Evolutionary conservation across 2,113 vertebrate species (phyloP), one percentile per base, ranked within the genome.

Genomic region (Phalacrocorax brasilianus): DNA sequence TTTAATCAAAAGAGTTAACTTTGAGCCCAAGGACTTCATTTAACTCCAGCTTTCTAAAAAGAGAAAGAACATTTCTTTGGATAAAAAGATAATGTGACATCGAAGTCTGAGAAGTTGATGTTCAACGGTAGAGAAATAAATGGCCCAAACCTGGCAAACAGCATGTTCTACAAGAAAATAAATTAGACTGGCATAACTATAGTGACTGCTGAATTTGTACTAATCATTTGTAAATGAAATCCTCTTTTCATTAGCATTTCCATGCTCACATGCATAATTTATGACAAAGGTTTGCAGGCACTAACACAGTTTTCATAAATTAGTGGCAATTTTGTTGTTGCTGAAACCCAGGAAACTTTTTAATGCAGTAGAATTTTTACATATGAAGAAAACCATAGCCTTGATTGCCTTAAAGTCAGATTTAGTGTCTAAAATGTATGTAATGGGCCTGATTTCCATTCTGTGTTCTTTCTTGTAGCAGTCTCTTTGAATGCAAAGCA

Each of bases 181-280:
- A 97, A 97, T 97, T 71, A 95, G 86, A 65, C 47, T 49, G 80
- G 56, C 90, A 66, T 56, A 91, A 91, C 73, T 86, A 22, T 89
- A 62, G 88, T 83, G 88, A 85, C 67, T 97, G 93, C 90, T 95
- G 95, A 97, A 97, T 97, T 97, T 97, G 82, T 95, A 92, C 81
- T 96, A 95, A 97, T 97, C 93, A 92, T 94, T 97, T 93, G 83
- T 92, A 95, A 97, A 97, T 97, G 78, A 97, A 97, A 95, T 96
- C 88, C 56, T 95, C 88, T 95, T 96, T 97, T 97, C 96, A 97
- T 97, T 97, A 97, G 94, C 94, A 97, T 97, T 96, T 91, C 89
- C 91, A 70, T 93, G 78, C 82, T 97, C 21, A 27, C 86, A 93
- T 95, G 90, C 91, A 97, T 97, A 96, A 97, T 97, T 97, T 97